Evolutionary conservation across 2,797 vertebrate species (phyloP), one percentile per base, ranked within the genome.

Genomic region (Danio aesculapii): DNA sequence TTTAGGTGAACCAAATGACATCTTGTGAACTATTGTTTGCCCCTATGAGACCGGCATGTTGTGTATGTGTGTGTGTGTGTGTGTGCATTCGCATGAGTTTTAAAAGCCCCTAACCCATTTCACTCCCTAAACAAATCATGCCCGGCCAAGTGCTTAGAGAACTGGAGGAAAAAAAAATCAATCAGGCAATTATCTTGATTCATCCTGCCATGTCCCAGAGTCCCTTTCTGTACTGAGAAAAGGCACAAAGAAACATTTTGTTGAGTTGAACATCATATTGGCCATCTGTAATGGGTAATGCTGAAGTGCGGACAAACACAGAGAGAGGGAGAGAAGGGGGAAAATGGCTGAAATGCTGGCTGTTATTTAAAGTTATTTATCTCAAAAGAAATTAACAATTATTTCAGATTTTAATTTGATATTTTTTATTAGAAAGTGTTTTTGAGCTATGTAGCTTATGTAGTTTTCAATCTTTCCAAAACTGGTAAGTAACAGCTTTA

Each of bases 151-250:
- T 91, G 89, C 83, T 88, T 71, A 81, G 85, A 84, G 82, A 90
- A 88, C 71, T 39, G 46, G 21, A 72, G 30, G 88, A 91, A 90
- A 90, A 86, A 87, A 89, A 90, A 92, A 92, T 93, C 92, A 92
- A 92, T 93, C 89, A 88, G 85, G 89, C 90, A 94, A 92, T 93
- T 93, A 93, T 91, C 88, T 88, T 88, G 89, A 93, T 94, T 90
- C 90, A 86, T 75, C 86, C 88, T 89, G 89, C 90, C 91, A 91
- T 90, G 91, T 92, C 87, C 86, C 82, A 21, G 82, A 86, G 77
- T 82, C 79, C 79, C 87, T 81, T 77, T 87, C 84, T 46, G n/a
- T 13, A 75, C 39, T 11, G 8, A 79, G 62, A 85, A 79, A 70
- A 84, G 76, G 62, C 79, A 84, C 71, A 84, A 9, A 69, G 63